Base-by-base conservation (phyloP, 1,140 invertebrate species). In the Dolichoris vasculosae region DNA sequence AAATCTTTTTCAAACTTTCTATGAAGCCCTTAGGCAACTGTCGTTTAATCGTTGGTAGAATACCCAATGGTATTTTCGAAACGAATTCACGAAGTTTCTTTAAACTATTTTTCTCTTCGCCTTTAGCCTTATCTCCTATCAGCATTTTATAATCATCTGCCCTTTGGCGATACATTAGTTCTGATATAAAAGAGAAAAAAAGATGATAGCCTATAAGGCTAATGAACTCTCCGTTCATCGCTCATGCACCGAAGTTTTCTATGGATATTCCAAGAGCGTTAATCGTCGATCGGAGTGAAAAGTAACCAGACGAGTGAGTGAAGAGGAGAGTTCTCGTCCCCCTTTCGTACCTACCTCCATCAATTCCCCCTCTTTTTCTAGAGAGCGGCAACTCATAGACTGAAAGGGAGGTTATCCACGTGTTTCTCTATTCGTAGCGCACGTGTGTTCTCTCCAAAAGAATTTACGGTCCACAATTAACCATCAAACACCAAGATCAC, bases 381-480 rank as follows among this genome's bases (percentile, higher is more conserved):
- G 11, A 51, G 76, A 73, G 80, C 73, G 63, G 59, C 20, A 4
- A 26, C 55, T 6, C 7, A 17, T 17, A 17, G 23, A 59, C 48
- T 46, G 76, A 59, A 38, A 69, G 80, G 32, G 64, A 71, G 80
- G 59, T 51, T 83, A 73, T 83, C 75, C 51, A 76, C 71, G 51
- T 55, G 71, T 48, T 67, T 84, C 59, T 84, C 80, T 82, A 71
- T 82, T 43, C 38, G 55, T 30, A 23, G 32, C 8, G 81, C 32
- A 48, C 32, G 1, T 46, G 40, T 23, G 4, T 17, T 15, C 46
- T 59, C 63, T 46, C 30, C 82, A 43, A 81, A 69, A 82, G 79
- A 73, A 85, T 87, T 87, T 87, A 84, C 78, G 55, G 73, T 38
- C 64, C 73, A 63, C 83, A 87, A 87, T 87, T 87, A 87, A 82